Evolutionary conservation across 2,113 vertebrate species (phyloP), one percentile per base, ranked within the genome.

Genomic region (Leucopsar rothschildi): DNA sequence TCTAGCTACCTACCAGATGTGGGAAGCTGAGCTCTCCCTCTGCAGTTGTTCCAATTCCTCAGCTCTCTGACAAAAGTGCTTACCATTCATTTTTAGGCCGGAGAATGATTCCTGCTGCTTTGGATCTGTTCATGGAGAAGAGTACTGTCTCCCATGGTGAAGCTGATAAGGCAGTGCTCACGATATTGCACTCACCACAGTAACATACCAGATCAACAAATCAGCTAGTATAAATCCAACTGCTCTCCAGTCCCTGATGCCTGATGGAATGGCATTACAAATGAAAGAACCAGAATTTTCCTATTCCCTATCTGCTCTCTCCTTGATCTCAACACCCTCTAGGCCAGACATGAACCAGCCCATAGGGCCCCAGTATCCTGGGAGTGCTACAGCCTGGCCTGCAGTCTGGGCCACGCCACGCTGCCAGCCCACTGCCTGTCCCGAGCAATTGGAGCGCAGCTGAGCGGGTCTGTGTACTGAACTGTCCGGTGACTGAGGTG

Each of bases 341-440:
- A 29, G 21, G 42, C 10, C 19, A 44, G 66, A 69, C 1, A 2
- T 0, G 10, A 75, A 12, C 9, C 40, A 55, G 31, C n/a, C 11
- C 11, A 8, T 0, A 11, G 7, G 37, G 33, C n/a, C n/a, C 42
- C 13, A 1, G 25, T 2, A 0, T 6, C 11, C 50, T 3, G 12
- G 35, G 9, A 42, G 60, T 22, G 28, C 64, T 45, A 59, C 9
- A n/a, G 59, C 49, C 35, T 15, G 16, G 53, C 40, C 59, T 69
- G 88, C 31, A 12, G 3, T 2, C 7, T 8, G 55, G 31, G 50
- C 17, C 12, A 6, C 4, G 45, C 49, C 56, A 10, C 0, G 0
- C 23, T 11, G 27, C 10, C 84, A 44, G 57, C 31, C 17, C 3
- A 4, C 22, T 9, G 8, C 24, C 40, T 18, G n/a, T 19, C 8